Conservation (phyloP, 2,797 vertebrate genomes). For the Pangasius larnaudii region DNA sequence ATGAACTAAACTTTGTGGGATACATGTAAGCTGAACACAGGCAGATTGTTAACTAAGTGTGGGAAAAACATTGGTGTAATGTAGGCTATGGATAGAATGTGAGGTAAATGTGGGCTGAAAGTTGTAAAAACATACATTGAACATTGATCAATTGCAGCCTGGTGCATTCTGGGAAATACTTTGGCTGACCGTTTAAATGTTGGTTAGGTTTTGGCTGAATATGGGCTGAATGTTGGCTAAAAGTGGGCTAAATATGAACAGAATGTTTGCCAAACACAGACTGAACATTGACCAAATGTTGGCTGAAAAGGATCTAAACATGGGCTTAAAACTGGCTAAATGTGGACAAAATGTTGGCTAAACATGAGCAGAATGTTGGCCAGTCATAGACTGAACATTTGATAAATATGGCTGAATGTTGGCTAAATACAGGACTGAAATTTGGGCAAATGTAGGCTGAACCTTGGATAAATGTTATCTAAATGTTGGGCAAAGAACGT, state of each 20-base stretch:
- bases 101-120: background rate
- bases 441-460: too few species aligned
- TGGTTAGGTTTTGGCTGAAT: background rate
- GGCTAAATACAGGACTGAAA: background rate
- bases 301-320: background rate
- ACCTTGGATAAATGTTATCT: too few species aligned
- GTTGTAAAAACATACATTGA: background rate
- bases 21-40: background rate
- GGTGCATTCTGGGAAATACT: background rate
- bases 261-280: background rate
- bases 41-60: background rate
- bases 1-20: background rate
- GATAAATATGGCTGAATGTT: background rate
- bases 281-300: background rate
- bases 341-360: background rate
- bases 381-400: background rate
- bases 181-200: background rate
- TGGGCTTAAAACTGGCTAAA: background rate
- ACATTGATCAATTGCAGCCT: background rate
- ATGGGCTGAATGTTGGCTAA: background rate
- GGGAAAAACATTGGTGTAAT: background rate
- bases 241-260: background rate
- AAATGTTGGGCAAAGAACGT: background rate
- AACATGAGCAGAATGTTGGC: background rate
- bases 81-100: background rate